Evolutionary conservation across 2,888 invertebrate species (phyloP), one percentile per base, ranked within the genome.

Genomic region (Cerastis leucographa): DNA sequence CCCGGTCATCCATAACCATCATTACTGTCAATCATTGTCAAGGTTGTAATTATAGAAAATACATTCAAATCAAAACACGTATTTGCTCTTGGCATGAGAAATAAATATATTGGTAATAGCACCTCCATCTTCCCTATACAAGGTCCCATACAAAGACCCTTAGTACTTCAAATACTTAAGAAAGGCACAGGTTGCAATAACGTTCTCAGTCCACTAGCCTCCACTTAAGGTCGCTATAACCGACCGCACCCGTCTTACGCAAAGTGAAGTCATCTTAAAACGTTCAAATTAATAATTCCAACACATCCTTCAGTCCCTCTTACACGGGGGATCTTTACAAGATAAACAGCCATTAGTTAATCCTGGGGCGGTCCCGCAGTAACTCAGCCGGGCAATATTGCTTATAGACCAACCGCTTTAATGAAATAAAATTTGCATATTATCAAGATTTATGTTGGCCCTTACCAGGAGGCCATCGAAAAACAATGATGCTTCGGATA

Each of bases 361-460:
- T 96, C 96, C 94, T 89, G 91, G 94, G 94, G 95, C 93, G 93
- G 94, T 84, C 92, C 91, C 91, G 93, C 94, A 91, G 93, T 96
- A 95, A 94, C 92, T 96, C 95, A 96, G 91, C 91, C 91, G 85
- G 88, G 92, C 94, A 93, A 95, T 96, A 96, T 95, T 94, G 95
- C 95, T 93, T 93, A 94, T 94, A 94, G 96, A 92, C 94, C 93
- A 92, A 95, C 95, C 94, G 94, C 94, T 93, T 94, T 96, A 96
- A 96, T 96, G 96, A 96, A 96, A 96, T 96, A 95, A 95, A 96
- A 96, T 96, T 96, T 94, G 96, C 96, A 96, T 96, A 96, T 94
- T 93, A 94, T 94, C 92, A 94, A 96, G 96, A 96, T 96, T 96
- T 96, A 96, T 95, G 92, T 90, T 81, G 76, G 86, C 80, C 84